Evolutionary conservation across 2,888 invertebrate species (phyloP), one percentile per base, ranked within the genome.

Genomic region (Punctoribates punctum): DNA sequence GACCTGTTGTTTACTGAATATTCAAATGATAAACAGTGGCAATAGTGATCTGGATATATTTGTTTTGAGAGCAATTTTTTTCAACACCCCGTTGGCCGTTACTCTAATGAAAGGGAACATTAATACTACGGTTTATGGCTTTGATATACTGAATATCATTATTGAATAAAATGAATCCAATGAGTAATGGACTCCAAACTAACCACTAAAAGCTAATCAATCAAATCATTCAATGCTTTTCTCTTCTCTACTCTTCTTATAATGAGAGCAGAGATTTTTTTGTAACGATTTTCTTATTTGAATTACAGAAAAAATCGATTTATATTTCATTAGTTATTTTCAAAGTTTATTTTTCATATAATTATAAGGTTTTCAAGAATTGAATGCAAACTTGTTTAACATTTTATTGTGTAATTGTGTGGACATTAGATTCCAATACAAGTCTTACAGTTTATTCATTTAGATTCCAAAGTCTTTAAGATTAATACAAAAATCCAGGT

Each of bases 241-340:
- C 20, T n/a, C n/a, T 20, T n/a, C n/a, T 54, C n/a, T 20, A n/a
- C 54, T 54, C 4, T 20, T 54, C 48, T 8, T 11, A 25, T 25
- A 25, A 57, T 25, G 9, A 48, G 17, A 48, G 17, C 46, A 48
- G 46, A 48, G 5, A 48, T 11, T 48, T 48, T 48, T 48, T 23
- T 25, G 23, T 23, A 25, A 25, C 9, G 23, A 54, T 54, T 57
- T 57, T 13, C 23, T 4, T 25, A 57, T 57, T 54, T 57, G 25
- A 25, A 57, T 57, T 57, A 25, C 25, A 57, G 11, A 57, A 25
- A 34, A 34, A 34, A 34, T 34, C 57, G 25, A 57, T 57, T 57
- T 57, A 57, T 57, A 57, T 57, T 57, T 57, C 57, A 57, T 57
- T 57, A 57, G 57, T 57, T 57, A 57, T 57, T 54, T n/a, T 34